A percentile compares a stretch with the other conserved stretches of the same genome.
phyloP scores from a whole-genome alignment of 2,113 vertebrate genomes.

The Athene cunicularia region DNA sequence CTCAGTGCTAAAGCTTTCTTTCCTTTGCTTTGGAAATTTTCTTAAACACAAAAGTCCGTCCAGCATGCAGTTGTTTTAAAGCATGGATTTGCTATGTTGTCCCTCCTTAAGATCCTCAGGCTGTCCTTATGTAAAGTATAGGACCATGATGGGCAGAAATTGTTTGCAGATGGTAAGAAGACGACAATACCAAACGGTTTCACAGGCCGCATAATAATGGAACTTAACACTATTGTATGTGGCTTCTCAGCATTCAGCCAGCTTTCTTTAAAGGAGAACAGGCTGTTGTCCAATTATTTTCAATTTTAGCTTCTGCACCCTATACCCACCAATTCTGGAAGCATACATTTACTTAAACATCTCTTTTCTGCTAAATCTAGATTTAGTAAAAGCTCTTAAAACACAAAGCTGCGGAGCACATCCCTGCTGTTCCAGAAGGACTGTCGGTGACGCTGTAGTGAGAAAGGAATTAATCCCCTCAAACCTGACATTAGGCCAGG shows the following conservation, averaged over 20 bases:
- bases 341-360: not conserved
- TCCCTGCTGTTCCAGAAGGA: not conserved
- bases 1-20: not conserved
- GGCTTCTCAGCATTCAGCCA: not conserved
- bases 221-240: not conserved
- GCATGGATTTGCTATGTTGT: not conserved
- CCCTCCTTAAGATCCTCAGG: not conserved
- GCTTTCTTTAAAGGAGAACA: not conserved
- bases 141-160: not conserved
- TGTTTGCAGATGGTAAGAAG: slow-evolving; percentile 3
- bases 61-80: not conserved
- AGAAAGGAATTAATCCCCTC: not conserved
- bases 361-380: not conserved
- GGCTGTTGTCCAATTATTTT: not conserved
- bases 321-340: not conserved
- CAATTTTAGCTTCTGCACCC: not conserved
- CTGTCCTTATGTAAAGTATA: not conserved
- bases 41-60: not conserved
- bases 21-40: not conserved
- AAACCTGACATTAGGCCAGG: not conserved
- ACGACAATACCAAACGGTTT: not conserved
- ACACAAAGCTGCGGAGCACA: not conserved
- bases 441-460: not conserved
- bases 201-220: not conserved
- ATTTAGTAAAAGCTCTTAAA: not conserved